phyloP scores from a whole-genome alignment of 2,113 vertebrate species.

The Heliornis fulica region DNA sequence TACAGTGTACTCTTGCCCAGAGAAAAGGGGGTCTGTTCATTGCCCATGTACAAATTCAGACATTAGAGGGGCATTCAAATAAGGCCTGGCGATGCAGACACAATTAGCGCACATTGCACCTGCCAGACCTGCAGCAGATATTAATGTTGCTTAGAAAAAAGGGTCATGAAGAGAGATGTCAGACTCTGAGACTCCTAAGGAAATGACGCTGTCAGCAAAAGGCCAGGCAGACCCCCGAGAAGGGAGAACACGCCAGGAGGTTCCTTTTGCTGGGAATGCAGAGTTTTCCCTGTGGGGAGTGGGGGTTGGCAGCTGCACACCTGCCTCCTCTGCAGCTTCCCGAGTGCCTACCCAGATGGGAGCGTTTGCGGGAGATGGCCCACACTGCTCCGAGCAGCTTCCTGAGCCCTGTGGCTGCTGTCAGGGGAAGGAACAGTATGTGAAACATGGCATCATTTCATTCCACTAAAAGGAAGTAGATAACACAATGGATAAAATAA shows the following conservation, averaged over 20 bases:
- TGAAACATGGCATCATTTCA: not conserved
- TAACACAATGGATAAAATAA: not conserved
- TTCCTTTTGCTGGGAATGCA: conserved; percentile 32
- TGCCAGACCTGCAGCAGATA: conserved; percentile 48
- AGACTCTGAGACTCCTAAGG: conserved; percentile 1
- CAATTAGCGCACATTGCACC: not conserved
- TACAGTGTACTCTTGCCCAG: not conserved
- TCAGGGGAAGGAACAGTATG: conserved; percentile 4
- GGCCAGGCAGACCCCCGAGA: conserved; percentile 35
- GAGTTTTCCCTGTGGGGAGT: conserved; percentile 24
- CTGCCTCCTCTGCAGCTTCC: conserved; percentile 44
- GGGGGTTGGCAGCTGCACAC: conserved; percentile 42
- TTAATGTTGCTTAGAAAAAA: not conserved
- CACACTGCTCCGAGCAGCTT: not conserved
- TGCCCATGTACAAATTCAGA: not conserved
- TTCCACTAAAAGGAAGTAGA: not conserved
- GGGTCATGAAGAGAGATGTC: conserved; percentile 20
- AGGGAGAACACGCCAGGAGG: not conserved
- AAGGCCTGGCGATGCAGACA: not conserved
- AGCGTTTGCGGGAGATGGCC: not conserved
- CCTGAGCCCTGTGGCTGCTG: conserved; percentile 49
- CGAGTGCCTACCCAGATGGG: conserved; percentile 52
- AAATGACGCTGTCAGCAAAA: conserved; percentile 52
- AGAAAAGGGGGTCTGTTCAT: not conserved
- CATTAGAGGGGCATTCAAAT: not conserved